phyloP scores from a whole-genome alignment of 2,888 invertebrate genomes.

The Euspilapteryx auroguttella region DNA sequence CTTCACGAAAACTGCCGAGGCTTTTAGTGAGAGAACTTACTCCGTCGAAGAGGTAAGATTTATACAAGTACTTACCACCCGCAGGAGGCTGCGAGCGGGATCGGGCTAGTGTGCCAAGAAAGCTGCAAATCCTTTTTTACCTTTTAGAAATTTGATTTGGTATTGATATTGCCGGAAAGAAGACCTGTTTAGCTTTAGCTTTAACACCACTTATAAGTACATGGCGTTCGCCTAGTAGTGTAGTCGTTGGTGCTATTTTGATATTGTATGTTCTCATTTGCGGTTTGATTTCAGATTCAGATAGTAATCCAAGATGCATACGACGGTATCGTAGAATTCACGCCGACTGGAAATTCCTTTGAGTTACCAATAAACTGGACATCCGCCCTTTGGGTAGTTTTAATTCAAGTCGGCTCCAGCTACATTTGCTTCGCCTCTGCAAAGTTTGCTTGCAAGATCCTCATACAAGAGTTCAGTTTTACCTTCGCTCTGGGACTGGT shows the following conservation, averaged over 20 bases:
- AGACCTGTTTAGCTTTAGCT: no score
- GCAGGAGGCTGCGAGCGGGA: no score
- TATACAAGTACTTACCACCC: no score
- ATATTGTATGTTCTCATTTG: no score
- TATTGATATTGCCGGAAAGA: no score
- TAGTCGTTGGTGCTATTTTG: no score
- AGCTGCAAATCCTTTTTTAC: no score
- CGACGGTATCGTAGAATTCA: conserved; percentile 31
- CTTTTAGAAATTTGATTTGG: no score
- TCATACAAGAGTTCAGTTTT: conserved; percentile 86
- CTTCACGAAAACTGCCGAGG: conserved; percentile 42
- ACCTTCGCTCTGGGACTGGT: conserved; percentile 80
- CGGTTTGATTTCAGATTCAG: conserved; percentile 52
- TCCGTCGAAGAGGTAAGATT: conserved; percentile 49
- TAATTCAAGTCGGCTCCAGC: conserved; percentile 68
- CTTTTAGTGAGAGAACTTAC: conserved; percentile 56
- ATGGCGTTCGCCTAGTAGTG: no score
- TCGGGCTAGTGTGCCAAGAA: no score
- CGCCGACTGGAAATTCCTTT: conserved; percentile 24
- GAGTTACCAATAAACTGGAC: conserved; percentile 22
- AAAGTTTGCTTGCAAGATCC: conserved; percentile 86
- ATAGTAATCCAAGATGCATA: conserved; percentile 30
- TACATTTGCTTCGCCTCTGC: conserved; percentile 69
- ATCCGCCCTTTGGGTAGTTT: conserved; percentile 61
- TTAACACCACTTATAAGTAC: no score